Conservation (phyloP, 2,113 vertebrate species). For the Litocranius walleri region DNA sequence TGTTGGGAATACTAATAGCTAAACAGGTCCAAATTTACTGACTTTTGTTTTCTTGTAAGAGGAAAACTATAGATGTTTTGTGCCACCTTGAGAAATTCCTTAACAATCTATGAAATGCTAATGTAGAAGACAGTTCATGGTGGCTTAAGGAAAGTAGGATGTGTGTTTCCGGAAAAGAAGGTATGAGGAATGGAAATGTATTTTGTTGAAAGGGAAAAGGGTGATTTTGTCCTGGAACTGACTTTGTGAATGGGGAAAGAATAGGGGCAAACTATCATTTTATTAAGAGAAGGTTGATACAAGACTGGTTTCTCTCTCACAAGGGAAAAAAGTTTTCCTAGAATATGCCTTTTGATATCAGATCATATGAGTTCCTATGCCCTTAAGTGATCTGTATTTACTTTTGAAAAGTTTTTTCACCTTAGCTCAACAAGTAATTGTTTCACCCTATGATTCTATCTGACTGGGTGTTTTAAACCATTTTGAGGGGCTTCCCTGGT, state of each 20-base stretch:
- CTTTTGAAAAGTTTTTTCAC: not conserved
- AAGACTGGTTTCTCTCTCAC: not conserved
- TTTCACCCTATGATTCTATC: not conserved
- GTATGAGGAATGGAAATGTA: not conserved
- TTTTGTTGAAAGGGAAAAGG: not conserved
- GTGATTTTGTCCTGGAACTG: not conserved
- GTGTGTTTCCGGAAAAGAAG: not conserved
- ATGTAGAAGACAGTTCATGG: not conserved
- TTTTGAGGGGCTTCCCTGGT: not conserved
- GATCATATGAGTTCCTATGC: not conserved
- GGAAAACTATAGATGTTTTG: not conserved
- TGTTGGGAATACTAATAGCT: not conserved
- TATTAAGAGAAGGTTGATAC: not conserved
- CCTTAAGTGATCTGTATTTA: not conserved
- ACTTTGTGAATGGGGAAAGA: not conserved
- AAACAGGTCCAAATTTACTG: not conserved
- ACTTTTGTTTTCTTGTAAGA: not conserved
- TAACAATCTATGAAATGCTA: not conserved
- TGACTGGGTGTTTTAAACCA: not conserved
- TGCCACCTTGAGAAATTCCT: not conserved
- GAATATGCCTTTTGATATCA: not conserved
- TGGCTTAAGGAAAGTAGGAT: not conserved
- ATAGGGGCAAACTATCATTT: not conserved
- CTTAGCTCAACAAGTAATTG: not conserved
- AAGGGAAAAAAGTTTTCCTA: not conserved